Conservation (phyloP, 2,113 vertebrate genomes). For the Platysteira castanea region DNA sequence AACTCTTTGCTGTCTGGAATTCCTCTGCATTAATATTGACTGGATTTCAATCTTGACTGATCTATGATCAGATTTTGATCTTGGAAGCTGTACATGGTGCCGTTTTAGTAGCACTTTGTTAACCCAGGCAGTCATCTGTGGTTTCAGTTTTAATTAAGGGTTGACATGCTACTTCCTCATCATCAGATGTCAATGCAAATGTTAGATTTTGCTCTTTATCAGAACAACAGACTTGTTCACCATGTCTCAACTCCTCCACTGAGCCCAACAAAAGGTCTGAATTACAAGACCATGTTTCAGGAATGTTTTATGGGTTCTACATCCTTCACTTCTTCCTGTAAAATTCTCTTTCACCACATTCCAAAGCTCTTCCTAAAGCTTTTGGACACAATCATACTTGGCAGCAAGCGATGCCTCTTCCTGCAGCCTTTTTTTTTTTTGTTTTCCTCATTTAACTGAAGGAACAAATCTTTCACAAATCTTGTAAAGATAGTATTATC, state of each 20-base stretch:
- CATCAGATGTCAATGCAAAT: not conserved
- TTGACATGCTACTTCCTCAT: not conserved
- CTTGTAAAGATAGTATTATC: not conserved
- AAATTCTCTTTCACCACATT: not conserved
- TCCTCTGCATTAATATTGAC: not conserved
- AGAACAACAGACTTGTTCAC: not conserved
- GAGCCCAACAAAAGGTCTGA: not conserved
- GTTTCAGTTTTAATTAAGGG: not conserved
- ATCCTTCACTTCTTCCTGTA: not conserved
- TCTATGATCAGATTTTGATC: not conserved
- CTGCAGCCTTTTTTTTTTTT: no score
- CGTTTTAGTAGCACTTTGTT: not conserved
- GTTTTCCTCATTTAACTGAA: not conserved
- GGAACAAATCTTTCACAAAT: not conserved
- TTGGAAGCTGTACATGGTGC: accelerated
- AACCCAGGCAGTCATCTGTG: not conserved
- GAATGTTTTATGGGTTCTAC: not conserved
- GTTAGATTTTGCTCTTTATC: accelerated
- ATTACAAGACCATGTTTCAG: not conserved
- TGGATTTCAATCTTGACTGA: not conserved
- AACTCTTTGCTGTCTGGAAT: not conserved
- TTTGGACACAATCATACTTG: not conserved
- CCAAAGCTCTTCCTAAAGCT: not conserved
- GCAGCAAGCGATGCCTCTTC: not conserved
- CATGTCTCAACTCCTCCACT: not conserved